phyloP scores from a whole-genome alignment of 35 echinoderm and acorn worm genomes.

The Chiridota heheva region DNA sequence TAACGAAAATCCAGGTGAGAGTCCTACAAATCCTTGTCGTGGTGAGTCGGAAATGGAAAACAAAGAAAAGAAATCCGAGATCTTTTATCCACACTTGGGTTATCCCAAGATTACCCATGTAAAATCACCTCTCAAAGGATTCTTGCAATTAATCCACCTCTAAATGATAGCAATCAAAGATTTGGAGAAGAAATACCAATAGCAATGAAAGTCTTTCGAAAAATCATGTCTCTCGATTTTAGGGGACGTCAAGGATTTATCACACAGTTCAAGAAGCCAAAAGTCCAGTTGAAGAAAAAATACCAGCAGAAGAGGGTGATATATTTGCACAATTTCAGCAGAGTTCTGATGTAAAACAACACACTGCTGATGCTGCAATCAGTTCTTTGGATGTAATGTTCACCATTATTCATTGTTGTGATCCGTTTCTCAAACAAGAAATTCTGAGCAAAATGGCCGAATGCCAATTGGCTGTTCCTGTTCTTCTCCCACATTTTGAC shows the following conservation, averaged over 20 bases:
- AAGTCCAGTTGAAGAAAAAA: no score
- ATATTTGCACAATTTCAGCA: no score
- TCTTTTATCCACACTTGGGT: no score
- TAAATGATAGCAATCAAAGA: no score
- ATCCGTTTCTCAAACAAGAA: not conserved
- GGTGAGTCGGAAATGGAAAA: no score
- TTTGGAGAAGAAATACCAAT: not conserved
- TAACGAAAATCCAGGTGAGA: no score
- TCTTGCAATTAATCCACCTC: no score
- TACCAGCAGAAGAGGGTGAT: no score
- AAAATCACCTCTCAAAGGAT: no score
- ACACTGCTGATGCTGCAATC: not conserved
- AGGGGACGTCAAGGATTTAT: slow-evolving; percentile 14
- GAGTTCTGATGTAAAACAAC: not conserved
- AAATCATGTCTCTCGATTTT: slow-evolving; percentile 2
- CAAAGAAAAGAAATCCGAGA: no score
- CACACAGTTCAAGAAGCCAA: not conserved
- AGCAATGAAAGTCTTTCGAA: not conserved
- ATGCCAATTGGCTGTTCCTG: slow-evolving; percentile 17
- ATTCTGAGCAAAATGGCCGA: slow-evolving; percentile 26
- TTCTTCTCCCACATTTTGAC: slow-evolving; percentile 4
- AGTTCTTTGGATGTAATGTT: slow-evolving; percentile 26
- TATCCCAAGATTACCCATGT: no score
- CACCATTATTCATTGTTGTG: slow-evolving; percentile 15
- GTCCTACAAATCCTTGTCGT: no score